A percentile compares a stretch with the other conserved stretches of the same genome.
Conservation (phyloP, 2,888 invertebrate genomes). For the Fragum whitleyi region DNA sequence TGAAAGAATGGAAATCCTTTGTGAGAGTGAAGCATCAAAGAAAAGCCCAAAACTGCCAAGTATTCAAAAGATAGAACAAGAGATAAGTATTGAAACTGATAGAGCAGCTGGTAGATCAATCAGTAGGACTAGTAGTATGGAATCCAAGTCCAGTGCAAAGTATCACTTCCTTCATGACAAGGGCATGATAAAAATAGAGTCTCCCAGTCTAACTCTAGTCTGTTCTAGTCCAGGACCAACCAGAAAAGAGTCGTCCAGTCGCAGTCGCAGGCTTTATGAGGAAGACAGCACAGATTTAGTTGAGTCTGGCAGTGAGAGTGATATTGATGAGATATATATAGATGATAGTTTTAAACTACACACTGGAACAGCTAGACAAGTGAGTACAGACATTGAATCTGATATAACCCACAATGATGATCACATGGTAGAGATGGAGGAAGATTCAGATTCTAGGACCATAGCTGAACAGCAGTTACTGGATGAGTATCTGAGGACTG, state of each 20-base stretch:
- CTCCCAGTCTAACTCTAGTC: conserved; percentile 55
- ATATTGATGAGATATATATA: conserved; percentile 48
- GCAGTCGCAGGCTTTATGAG: conserved; percentile 29
- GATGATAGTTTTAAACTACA: conserved; percentile 47
- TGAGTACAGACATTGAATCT: neutral
- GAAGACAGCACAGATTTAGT: conserved; percentile 49
- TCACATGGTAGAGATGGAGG: conserved; percentile 18
- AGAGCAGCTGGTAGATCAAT: conserved; percentile 29
- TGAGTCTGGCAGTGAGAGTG: conserved; percentile 54
- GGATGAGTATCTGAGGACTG: conserved; percentile 49
- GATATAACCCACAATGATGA: neutral
- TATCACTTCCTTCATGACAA: conserved; percentile 65
- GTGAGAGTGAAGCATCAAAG: conserved; percentile 28
- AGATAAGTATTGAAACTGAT: neutral
- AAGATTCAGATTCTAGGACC: conserved; percentile 17
- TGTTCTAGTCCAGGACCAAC: conserved; percentile 32
- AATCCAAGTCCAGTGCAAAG: conserved; percentile 52
- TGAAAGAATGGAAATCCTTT: conserved; percentile 49
- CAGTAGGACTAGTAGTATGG: conserved; percentile 61
- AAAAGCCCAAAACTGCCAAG: neutral
- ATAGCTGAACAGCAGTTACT: conserved; percentile 24
- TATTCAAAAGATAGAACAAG: neutral
- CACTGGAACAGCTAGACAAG: neutral
- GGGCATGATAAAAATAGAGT: conserved; percentile 65
- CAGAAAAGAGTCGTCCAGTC: conserved; percentile 19